Evolutionary conservation across 2,888 invertebrate species (phyloP), one percentile per base, ranked within the genome.

Genomic region (Boloria euphrosyne): DNA sequence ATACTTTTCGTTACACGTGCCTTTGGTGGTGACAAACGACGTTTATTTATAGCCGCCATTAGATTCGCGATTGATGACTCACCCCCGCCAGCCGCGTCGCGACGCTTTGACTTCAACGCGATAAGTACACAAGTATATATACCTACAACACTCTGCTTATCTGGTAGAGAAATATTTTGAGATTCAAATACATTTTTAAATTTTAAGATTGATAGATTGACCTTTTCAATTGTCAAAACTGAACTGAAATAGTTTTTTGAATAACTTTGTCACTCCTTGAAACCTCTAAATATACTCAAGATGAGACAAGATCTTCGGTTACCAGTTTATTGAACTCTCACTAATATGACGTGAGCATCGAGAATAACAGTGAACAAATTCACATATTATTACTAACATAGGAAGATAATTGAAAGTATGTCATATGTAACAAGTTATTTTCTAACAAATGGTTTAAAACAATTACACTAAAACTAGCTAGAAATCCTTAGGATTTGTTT

Each of bases 401-500:
- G 2, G 31, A 7, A 38, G 10, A 38, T 38, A 38, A 38, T 38
- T 38, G 31, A 2, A 10, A 7, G 10, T 7, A 38, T 38, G 10
- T 38, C 31, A 38, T 38, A 38, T 38, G 31, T 38, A 38, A 38
- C 31, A 38, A 38, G 31, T 38, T 7, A 1, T 38, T 38, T 38
- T 38, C 31, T 38, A 18, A 6, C 17, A 18, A 18, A 38, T 14
- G 2, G 18, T n/a, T 22, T 13, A 14, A 14, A 27, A 27, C 16
- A 50, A 54, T 5, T 31, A 49, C 1, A 49, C 10, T 44, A n/a
- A 17, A 58, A 27, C 16, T 18, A 22, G 17, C 17, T 10, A 57
- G n/a, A 17, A 7, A 53, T 51, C 43, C 17, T 18, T 27, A 54
- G 68, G 71, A 73, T 70, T 65, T 62, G 64, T 69, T 71, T 60